A percentile compares a stretch with the other conserved stretches of the same genome.
Conservation (phyloP, 1,140 invertebrate genomes). For the Drosophila seguyi region DNA sequence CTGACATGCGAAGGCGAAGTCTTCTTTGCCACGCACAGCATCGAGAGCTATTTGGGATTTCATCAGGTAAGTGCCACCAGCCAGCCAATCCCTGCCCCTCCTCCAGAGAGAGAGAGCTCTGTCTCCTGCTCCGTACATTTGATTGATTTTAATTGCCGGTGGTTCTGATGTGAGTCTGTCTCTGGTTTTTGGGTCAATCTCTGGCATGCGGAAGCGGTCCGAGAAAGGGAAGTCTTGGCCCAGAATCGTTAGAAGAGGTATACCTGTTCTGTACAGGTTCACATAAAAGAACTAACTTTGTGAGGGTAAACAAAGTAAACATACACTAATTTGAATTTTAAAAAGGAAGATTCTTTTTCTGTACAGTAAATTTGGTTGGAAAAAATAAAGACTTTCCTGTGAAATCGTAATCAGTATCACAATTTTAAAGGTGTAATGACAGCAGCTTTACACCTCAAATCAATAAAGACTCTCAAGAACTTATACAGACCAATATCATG, state of each 20-base stretch:
- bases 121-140: conserved; percentile 36
- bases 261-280: neutral
- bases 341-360: neutral
- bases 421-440: too few relatives aligned
- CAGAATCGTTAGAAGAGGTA: neutral
- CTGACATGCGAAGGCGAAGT: conserved; percentile 99
- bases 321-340: too few relatives aligned
- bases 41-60: conserved; percentile 99
- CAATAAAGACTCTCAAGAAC: too few relatives aligned
- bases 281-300: neutral
- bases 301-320: neutral
- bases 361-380: neutral
- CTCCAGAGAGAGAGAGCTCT: neutral
- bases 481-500: too few relatives aligned
- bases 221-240: conserved; percentile 20
- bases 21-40: conserved; percentile 99
- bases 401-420: neutral
- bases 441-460: too few relatives aligned
- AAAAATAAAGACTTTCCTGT: neutral
- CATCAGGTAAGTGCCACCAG: conserved; percentile 94
- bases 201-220: conserved; percentile 40
- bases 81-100: conserved; percentile 2
- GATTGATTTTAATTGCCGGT: conserved; percentile 80
- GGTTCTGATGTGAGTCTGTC: conserved; percentile 1
- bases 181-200: conserved; percentile 54